Conservation (phyloP, 1,140 invertebrate species). For the Batillaria attramentaria region DNA sequence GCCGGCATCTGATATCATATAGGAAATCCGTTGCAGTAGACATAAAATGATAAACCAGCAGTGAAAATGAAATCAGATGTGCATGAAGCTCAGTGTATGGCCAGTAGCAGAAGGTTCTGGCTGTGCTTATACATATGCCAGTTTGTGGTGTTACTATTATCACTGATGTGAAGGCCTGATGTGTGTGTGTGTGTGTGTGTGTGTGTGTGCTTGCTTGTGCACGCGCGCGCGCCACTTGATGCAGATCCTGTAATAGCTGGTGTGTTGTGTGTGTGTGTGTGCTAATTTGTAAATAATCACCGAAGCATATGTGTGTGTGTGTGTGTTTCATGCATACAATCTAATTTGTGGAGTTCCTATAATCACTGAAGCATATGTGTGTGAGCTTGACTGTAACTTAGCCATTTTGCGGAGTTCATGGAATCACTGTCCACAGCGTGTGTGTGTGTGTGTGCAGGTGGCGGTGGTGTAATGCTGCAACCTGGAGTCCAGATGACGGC, state of each 20-base stretch:
- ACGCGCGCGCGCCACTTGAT: not conserved
- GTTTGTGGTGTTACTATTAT: no score
- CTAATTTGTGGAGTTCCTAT: not conserved
- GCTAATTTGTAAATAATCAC: not conserved
- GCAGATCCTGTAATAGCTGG: not conserved
- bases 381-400: not conserved
- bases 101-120: no score
- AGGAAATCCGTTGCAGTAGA: no score
- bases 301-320: not conserved
- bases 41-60: no score
- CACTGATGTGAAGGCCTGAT: not conserved
- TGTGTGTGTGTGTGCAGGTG: constrained; percentile 2
- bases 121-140: no score
- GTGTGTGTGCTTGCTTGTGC: constrained; percentile 18
- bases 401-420: not conserved
- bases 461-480: no score
- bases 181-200: constrained; percentile 16
- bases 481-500: no score
- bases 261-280: not conserved
- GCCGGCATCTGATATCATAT: no score
- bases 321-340: not conserved
- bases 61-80: no score
- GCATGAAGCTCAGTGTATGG: no score
- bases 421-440: not conserved
- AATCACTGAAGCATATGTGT: not conserved